phyloP scores from a whole-genome alignment of 1,140 invertebrate species.

The Aphelenchoides besseyi region DNA sequence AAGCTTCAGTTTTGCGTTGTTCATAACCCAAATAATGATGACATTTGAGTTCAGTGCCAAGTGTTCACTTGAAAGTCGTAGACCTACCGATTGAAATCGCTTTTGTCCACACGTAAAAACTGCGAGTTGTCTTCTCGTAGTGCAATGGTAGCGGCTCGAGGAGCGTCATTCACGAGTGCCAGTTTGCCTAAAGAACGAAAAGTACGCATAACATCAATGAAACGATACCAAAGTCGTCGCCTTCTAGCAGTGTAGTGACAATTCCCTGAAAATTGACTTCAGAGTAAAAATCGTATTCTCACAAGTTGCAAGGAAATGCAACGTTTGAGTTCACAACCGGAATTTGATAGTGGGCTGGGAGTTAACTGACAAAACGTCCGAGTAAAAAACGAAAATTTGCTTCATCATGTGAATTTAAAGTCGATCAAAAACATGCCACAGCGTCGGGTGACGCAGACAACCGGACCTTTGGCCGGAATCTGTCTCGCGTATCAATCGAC shows the following conservation, averaged over 20 bases:
- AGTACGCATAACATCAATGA: slow-evolving; percentile 75
- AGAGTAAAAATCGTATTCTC: neutral
- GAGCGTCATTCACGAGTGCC: slow-evolving; percentile 80
- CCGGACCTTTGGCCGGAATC: no score
- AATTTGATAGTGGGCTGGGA: no score
- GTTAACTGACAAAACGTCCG: no score
- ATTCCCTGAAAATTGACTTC: slow-evolving; percentile 68
- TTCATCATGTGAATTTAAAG: no score
- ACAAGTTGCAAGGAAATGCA: no score
- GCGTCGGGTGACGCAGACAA: no score
- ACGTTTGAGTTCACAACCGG: no score
- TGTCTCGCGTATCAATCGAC: no score
- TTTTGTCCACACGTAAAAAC: slow-evolving; percentile 80
- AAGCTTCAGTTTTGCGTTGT: neutral
- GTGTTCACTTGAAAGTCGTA: no score
- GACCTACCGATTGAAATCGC: slow-evolving; percentile 81
- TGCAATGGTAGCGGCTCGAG: slow-evolving; percentile 79
- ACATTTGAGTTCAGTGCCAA: neutral
- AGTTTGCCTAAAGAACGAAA: slow-evolving; percentile 69
- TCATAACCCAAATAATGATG: neutral
- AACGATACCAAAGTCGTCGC: slow-evolving; percentile 81
- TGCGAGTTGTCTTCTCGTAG: slow-evolving; percentile 79
- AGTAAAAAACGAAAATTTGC: no score
- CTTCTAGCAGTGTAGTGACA: slow-evolving; percentile 77
- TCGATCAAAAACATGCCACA: no score